A percentile compares a stretch with the other conserved stretches of the same genome.
Conservation (phyloP, 2,113 vertebrate genomes). For the Oncorhynchus clarkii region DNA sequence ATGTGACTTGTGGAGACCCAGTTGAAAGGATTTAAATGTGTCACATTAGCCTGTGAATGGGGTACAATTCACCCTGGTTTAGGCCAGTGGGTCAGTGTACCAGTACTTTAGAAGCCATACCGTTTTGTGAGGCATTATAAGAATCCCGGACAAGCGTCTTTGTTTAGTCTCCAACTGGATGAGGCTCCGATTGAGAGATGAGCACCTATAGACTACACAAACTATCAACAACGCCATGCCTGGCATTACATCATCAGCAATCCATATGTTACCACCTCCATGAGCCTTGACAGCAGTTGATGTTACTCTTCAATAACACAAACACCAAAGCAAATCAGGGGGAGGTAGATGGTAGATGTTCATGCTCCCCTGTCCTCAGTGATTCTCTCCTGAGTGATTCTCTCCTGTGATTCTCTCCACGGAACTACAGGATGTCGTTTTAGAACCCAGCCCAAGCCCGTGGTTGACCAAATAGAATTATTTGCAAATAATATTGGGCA, state of each 20-base stretch:
- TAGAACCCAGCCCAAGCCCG: too few species aligned
- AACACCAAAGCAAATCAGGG: not conserved
- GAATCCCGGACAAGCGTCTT: not conserved
- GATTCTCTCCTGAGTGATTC: too few species aligned
- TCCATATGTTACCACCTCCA: not conserved
- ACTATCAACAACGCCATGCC: not conserved
- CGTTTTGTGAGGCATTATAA: not conserved
- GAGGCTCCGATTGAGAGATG: not conserved
- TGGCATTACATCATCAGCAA: not conserved
- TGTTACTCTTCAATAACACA: not conserved
- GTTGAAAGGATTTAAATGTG: not conserved
- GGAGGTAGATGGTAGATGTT: too few species aligned
- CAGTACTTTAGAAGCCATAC: not conserved
- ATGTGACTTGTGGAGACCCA: too few species aligned
- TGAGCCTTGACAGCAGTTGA: too few species aligned
- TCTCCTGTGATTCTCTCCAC: too few species aligned
- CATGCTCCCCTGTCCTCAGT: too few species aligned
- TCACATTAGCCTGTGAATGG: not conserved
- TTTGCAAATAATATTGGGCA: too few species aligned
- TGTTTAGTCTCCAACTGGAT: not conserved
- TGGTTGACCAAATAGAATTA: too few species aligned
- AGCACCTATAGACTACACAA: not conserved
- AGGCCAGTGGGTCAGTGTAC: not conserved
- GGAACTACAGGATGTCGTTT: too few species aligned
- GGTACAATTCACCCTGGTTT: not conserved